Percentiles rank a stretch among this genome's conserved stretches.
Evolutionary conservation across 2,113 vertebrate species (phyloP).

Genomic region (Lepisosteus oculatus): DNA sequence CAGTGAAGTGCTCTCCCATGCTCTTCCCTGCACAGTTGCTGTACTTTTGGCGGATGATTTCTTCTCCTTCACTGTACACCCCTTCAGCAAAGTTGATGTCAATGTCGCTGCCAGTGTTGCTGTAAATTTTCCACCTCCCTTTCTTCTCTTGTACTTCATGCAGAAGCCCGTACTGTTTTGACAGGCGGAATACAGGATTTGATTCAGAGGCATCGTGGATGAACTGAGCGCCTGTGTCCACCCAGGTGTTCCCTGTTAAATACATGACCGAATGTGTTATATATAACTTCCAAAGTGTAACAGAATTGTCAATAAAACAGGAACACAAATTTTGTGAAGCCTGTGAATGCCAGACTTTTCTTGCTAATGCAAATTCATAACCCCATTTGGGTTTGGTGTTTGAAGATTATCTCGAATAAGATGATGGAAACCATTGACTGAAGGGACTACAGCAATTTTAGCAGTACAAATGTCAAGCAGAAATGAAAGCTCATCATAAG

Average conservation of each 20-base stretch:
- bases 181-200: slow-evolving; percentile 38
- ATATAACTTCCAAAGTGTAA: background rate
- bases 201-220: slow-evolving; percentile 37
- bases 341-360: background rate
- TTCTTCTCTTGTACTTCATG: slow-evolving; percentile 20
- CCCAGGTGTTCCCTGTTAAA: slow-evolving; percentile 28
- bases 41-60: background rate
- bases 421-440: too few relatives aligned
- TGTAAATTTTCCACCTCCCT: slow-evolving; percentile 20
- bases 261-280: too few relatives aligned
- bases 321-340: background rate
- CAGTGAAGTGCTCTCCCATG: slow-evolving; percentile 28
- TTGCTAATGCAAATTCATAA: background rate
- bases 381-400: background rate
- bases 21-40: slow-evolving; percentile 17
- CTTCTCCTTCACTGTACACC: slow-evolving; percentile 22
- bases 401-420: too few relatives aligned
- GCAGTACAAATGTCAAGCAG: background rate
- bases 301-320: background rate
- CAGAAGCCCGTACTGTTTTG: slow-evolving; percentile 30
- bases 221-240: slow-evolving; percentile 40
- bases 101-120: slow-evolving; percentile 20
- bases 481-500: background rate
- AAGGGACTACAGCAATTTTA: background rate
- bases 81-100: slow-evolving; percentile 6